Evolutionary conservation across 2,113 vertebrate genomes (phyloP).

Genomic region (Heterotis niloticus): DNA sequence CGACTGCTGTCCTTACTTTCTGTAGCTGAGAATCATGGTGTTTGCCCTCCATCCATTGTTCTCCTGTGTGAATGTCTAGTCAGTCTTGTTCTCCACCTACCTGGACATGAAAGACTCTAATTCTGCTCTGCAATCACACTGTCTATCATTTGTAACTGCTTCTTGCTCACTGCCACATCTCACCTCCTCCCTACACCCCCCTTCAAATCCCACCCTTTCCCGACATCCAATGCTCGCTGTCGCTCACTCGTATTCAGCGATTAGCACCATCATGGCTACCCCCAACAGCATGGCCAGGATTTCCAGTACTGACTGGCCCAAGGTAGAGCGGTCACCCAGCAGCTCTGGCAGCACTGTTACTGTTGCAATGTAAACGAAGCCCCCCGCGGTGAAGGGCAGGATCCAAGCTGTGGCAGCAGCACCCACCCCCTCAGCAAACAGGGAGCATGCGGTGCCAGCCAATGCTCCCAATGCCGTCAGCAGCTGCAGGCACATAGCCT

Average conservation of each 20-base stretch:
- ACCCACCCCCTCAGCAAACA: slow-evolving; percentile 79
- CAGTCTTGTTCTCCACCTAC: not conserved
- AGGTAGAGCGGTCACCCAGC: slow-evolving; percentile 71
- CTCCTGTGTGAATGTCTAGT: not conserved
- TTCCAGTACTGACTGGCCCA: slow-evolving; percentile 77
- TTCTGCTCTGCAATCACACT: not conserved
- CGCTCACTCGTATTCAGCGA: slow-evolving; percentile 77
- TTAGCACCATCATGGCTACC: slow-evolving; percentile 86
- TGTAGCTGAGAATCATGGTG: not conserved
- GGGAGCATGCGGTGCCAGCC: slow-evolving; percentile 79
- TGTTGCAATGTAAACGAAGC: slow-evolving; percentile 87
- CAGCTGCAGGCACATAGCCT: slow-evolving; percentile 90
- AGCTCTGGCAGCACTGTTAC: slow-evolving; percentile 86
- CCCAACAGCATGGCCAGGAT: slow-evolving; percentile 78
- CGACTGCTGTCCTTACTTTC: not conserved
- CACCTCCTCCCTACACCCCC: not conserved
- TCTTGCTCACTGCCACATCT: not conserved
- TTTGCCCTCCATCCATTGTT: slow-evolving; percentile 14
- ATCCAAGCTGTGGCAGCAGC: slow-evolving; percentile 80
- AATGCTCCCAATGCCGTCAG: slow-evolving; percentile 80
- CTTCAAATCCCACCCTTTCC: not conserved
- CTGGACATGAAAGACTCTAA: not conserved
- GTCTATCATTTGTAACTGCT: not conserved
- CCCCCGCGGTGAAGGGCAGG: slow-evolving; percentile 85
- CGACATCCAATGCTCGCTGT: not conserved